Base-by-base conservation (phyloP, 2,888 invertebrate genomes). In the Lepidochrysops patricia region DNA sequence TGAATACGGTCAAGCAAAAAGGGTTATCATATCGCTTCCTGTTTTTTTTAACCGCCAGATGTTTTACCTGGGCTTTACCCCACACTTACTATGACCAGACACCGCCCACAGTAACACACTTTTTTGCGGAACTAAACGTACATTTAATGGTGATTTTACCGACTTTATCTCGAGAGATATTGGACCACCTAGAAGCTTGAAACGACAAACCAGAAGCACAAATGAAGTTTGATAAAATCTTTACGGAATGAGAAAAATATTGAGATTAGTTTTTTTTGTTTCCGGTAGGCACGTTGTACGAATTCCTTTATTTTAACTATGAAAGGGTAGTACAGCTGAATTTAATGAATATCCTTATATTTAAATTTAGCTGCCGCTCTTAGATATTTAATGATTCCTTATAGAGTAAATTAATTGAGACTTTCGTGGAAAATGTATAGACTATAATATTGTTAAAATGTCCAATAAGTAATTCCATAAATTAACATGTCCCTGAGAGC, bases 1-100 rank as follows among this genome's bases (percentile, higher is more conserved):
- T 43, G 19, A 23, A 43, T 43, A 43, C 19, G 43, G 43, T 43
- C 43, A 43, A 43, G 43, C 43, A 43, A 43, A 43, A 43, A 43
- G 43, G 43, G 43, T 1, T 43, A 43, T 43, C 43, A 23, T 43
- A 43, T 43, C 26, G 13, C 26, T 50, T 50, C 50, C 50, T 50
- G 50, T 50, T 25, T 50, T 49, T 50, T 50, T 26, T 26, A 26
- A 25, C 48, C 25, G 50, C n/a, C 50, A 50, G 50, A 26, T 50
- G 26, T 26, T 25, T 7, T 50, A 26, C 50, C 50, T 50, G 50
- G 13, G 13, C 9, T 9, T 19, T 19, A 23, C 43, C 43, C 43
- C 43, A 9, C 19, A 19, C 7, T 19, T 43, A 43, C 37, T 9
- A 43, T 19, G 43, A 43, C 43, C 43, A 19, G 43, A 23, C 19